Evolutionary conservation across 2,113 vertebrate species (phyloP).

Genomic region (Rhombomys opimus): DNA sequence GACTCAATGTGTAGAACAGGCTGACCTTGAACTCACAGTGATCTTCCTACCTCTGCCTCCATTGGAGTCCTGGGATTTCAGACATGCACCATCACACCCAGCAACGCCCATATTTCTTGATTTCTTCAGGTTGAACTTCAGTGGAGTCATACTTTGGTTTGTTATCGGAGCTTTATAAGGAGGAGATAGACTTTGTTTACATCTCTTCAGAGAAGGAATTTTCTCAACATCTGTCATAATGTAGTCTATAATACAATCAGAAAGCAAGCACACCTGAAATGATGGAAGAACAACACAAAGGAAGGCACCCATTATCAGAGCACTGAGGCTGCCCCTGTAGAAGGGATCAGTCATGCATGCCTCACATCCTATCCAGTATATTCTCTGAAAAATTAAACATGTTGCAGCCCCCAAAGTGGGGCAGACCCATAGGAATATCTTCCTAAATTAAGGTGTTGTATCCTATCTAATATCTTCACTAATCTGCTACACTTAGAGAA

Average conservation of each 20-base stretch:
- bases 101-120: background rate
- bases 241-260: constrained; percentile 19
- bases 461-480: background rate
- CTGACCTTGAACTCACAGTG: too few species aligned
- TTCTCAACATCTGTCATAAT: background rate
- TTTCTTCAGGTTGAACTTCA: background rate
- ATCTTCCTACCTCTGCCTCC: too few species aligned
- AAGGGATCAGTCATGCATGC: background rate
- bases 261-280: background rate
- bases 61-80: too few species aligned
- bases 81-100: too few species aligned
- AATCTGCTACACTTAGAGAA: background rate
- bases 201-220: background rate
- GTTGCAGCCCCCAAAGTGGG: background rate
- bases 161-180: background rate
- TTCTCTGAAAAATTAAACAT: background rate
- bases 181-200: background rate
- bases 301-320: background rate
- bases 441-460: background rate
- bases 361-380: background rate
- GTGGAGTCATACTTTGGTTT: background rate
- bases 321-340: background rate
- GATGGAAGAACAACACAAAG: constrained; percentile 13
- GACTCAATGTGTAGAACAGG: too few species aligned
- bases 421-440: background rate